Evolutionary conservation across 2,113 vertebrate species (phyloP).

Genomic region (Gambusia affinis): DNA sequence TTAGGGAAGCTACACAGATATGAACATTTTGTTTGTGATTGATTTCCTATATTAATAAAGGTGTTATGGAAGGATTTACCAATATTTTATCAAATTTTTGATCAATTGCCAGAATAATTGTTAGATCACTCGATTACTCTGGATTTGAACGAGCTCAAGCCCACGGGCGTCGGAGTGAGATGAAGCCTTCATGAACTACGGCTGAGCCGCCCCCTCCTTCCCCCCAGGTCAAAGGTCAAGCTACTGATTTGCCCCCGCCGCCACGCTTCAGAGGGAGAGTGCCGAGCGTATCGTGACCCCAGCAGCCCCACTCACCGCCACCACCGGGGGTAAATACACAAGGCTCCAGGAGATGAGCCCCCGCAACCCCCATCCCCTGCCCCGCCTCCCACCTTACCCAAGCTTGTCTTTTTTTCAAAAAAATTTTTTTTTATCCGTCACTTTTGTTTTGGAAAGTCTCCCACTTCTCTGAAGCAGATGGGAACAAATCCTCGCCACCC

Average conservation of each 20-base stretch:
- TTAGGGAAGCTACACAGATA: no score
- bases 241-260: conserved; percentile 58
- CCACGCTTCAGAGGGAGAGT: conserved; percentile 54
- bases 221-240: conserved; percentile 68
- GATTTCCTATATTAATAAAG: no score
- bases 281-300: conserved; percentile 60
- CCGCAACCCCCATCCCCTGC: no score
- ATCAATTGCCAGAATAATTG: no score
- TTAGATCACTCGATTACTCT: not conserved
- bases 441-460: conserved; percentile 23
- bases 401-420: not conserved
- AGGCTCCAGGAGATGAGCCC: conserved; percentile 28
- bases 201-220: not conserved
- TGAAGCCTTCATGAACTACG: conserved; percentile 68
- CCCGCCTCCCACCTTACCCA: not conserved
- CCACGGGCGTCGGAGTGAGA: conserved; percentile 27
- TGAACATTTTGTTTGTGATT: no score
- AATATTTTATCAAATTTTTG: no score
- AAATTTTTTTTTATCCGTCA: not conserved
- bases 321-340: conserved; percentile 32
- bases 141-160: not conserved
- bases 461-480: conserved; percentile 5
- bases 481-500: conserved; percentile 4
- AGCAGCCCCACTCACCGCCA: conserved; percentile 33
- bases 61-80: no score